Conservation (phyloP, 2,113 vertebrate genomes). For the Paramormyrops kingsleyae region DNA sequence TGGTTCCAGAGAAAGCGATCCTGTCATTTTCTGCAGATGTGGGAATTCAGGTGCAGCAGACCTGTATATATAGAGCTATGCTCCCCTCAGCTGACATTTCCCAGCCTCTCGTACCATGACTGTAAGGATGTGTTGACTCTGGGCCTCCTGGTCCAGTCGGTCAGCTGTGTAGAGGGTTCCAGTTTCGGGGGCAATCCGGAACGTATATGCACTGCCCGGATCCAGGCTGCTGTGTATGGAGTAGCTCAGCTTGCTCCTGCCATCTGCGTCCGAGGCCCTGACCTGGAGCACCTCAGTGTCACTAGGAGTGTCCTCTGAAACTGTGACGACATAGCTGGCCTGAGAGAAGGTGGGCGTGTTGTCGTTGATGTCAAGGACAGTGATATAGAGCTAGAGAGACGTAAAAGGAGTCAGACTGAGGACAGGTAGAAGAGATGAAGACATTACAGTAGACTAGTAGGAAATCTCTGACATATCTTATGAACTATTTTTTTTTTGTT, state of each 20-base stretch:
- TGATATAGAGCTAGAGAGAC: conserved; percentile 76
- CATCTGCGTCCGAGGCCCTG: conserved; percentile 79
- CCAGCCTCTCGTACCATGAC: conserved; percentile 75
- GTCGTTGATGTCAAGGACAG: conserved; percentile 89
- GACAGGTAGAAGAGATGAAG: neutral
- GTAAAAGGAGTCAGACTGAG: neutral
- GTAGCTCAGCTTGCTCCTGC: conserved; percentile 82
- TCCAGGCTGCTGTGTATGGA: conserved; percentile 88
- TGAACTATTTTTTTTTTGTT: conserved; percentile 22
- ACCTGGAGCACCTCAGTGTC: conserved; percentile 82
- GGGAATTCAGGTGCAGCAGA: neutral
- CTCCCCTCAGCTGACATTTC: neutral
- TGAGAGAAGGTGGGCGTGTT: conserved; percentile 92
- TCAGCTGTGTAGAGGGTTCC: conserved; percentile 81
- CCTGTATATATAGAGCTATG: neutral
- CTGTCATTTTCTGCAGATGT: neutral
- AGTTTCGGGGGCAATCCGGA: conserved; percentile 78
- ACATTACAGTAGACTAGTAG: neutral
- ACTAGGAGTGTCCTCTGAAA: conserved; percentile 79
- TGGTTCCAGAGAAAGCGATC: conserved; percentile 36
- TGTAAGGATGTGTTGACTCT: conserved; percentile 86
- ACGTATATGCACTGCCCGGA: conserved; percentile 79
- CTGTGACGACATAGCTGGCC: conserved; percentile 72
- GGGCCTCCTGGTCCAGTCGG: conserved; percentile 81
- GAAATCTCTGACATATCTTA: conserved; percentile 4